Evolutionary conservation across 2,797 vertebrate genomes (phyloP).

Genomic region (Alosa sapidissima): DNA sequence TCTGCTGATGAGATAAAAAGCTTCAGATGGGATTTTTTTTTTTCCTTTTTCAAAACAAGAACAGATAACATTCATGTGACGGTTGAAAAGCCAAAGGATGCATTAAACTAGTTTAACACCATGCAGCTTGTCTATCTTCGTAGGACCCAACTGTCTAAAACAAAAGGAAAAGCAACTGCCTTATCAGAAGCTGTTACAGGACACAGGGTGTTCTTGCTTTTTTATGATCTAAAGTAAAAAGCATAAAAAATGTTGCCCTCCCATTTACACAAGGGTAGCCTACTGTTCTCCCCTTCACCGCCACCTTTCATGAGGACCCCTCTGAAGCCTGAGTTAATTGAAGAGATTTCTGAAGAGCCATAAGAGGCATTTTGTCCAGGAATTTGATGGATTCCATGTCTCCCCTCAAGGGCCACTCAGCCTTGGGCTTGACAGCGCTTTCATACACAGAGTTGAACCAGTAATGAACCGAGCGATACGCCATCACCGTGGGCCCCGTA

Average conservation of each 20-base stretch:
- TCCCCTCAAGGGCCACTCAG: background rate
- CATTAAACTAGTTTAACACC: background rate
- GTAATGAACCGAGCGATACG: background rate
- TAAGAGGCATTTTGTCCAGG: background rate
- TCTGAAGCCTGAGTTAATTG: background rate
- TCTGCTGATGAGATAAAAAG: background rate
- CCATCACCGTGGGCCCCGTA: background rate
- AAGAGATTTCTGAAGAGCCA: background rate
- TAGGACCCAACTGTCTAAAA: background rate
- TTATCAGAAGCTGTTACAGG: background rate
- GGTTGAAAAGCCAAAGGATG: background rate
- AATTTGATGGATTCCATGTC: background rate
- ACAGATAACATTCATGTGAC: background rate
- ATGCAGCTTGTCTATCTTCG: background rate
- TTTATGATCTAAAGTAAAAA: background rate
- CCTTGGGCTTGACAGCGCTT: background rate
- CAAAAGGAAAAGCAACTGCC: background rate
- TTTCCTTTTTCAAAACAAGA: background rate
- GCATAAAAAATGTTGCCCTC: too few relatives aligned
- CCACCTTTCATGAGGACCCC: background rate
- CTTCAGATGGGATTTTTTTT: background rate
- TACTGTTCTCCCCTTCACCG: too few relatives aligned
- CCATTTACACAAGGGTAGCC: background rate
- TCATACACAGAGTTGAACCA: slow-evolving; percentile 1
- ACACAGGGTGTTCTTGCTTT: background rate